Conservation (phyloP, 2,797 vertebrate species). For the Fratercula arctica region DNA sequence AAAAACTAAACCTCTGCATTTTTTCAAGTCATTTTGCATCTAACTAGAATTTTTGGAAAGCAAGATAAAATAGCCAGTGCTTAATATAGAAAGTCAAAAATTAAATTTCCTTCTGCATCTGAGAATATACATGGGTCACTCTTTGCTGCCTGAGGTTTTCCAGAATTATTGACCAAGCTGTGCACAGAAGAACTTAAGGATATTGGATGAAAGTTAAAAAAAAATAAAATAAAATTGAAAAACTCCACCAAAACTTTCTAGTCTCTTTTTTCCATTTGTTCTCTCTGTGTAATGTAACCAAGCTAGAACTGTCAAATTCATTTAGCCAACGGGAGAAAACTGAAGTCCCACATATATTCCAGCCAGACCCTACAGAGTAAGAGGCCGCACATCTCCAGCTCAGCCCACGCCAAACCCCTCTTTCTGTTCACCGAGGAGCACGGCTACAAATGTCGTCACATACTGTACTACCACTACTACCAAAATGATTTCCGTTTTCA, state of each 20-base stretch:
- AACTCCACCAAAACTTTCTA: background rate
- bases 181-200: slow-evolving; percentile 33
- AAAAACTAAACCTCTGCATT: slow-evolving; percentile 45
- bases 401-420: background rate
- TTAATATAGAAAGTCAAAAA: slow-evolving; percentile 54
- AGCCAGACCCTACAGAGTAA: background rate
- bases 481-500: slow-evolving; percentile 15
- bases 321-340: background rate
- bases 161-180: slow-evolving; percentile 64
- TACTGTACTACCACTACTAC: slow-evolving; percentile 33
- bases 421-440: slow-evolving; percentile 3
- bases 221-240: background rate
- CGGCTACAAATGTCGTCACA: background rate
- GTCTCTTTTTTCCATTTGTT: background rate
- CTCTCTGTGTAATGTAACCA: background rate
- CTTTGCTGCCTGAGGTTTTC: slow-evolving; percentile 53
- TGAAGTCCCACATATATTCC: slow-evolving; percentile 8
- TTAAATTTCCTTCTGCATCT: slow-evolving; percentile 36
- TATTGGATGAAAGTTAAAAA: slow-evolving; percentile 1
- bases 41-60: slow-evolving; percentile 52
- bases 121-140: slow-evolving; percentile 29
- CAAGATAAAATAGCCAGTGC: slow-evolving; percentile 38
- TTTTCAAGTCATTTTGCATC: slow-evolving; percentile 58
- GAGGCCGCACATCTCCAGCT: slow-evolving; percentile 46
- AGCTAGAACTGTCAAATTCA: background rate